Evolutionary conservation across 2,888 invertebrate genomes (phyloP), one percentile per base, ranked within the genome.

Genomic region (Theodoxus fluviatilis): DNA sequence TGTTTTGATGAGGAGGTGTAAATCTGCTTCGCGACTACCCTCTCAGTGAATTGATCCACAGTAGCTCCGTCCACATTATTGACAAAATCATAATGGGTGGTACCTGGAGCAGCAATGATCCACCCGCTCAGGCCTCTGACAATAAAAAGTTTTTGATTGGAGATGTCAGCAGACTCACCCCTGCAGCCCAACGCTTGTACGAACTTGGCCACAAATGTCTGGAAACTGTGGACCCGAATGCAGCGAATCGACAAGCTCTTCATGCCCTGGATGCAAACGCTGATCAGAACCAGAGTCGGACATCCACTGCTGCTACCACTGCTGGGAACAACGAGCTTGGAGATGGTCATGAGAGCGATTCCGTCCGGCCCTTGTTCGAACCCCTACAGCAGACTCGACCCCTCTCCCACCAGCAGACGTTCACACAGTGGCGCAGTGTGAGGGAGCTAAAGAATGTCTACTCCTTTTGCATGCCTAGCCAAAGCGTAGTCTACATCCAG

Each of bases 401-500:
- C 18, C 69, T 79, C 7, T 72, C 75, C 35, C 68, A 70, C n/a
- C 71, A 72, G 22, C 83, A 85, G 72, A 81, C 82, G 4, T 85
- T 79, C 74, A 73, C 76, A 4, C 78, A 77, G 63, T 85, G 84
- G 84, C 81, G 78, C 72, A 75, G 80, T 35, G 66, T 72, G 15
- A 71, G 76, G 59, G 76, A 79, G 43, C 72, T 81, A 37, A 75
- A 76, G 49, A 77, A 78, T 22, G 31, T 79, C 0, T 75, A 79
- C 49, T 35, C 74, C 4, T 71, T 78, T 22, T 80, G 81, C 33
- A 67, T 72, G 28, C 67, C 73, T 18, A 76, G 74, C 40, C 76
- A 76, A 59, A 75, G 70, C 68, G 74, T 73, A n/a, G 81, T 85
- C 18, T 84, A 83, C 71, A 73, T 85, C 22, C 80, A 82, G 52